Evolutionary conservation across 1,140 invertebrate genomes (phyloP).

Genomic region (Drosophila varians): DNA sequence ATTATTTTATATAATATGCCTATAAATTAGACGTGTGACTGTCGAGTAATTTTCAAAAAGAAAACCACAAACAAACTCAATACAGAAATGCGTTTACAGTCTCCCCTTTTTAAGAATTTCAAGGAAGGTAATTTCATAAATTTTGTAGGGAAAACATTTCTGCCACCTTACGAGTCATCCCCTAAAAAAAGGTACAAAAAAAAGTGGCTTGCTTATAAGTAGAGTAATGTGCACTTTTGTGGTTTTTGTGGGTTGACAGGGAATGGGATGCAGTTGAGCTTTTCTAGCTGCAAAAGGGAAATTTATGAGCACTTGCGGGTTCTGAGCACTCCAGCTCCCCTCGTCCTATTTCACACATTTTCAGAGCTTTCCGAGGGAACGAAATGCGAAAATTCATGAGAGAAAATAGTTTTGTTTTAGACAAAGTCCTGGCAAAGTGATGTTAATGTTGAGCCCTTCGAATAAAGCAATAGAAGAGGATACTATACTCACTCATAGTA

Average conservation of each 20-base stretch:
- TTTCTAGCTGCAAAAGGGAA: constrained; percentile 44
- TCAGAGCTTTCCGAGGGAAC: constrained; percentile 5
- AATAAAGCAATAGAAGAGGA: background rate
- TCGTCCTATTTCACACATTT: constrained; percentile 2
- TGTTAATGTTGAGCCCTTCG: background rate
- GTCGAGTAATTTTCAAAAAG: too few species aligned
- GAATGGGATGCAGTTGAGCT: constrained; percentile 32
- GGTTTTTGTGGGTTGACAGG: constrained; percentile 25
- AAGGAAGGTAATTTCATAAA: background rate
- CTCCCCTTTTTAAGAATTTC: too few species aligned
- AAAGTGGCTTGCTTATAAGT: constrained; percentile 51
- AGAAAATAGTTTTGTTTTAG: constrained; percentile 8
- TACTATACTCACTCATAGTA: constrained; percentile 6
- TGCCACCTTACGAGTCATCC: constrained; percentile 16
- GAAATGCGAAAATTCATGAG: constrained; percentile 32
- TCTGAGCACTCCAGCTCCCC: constrained; percentile 13
- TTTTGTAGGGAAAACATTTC: constrained; percentile 18
- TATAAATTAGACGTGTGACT: too few species aligned
- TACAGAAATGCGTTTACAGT: too few species aligned
- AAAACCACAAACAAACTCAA: too few species aligned
- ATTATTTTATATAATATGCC: background rate
- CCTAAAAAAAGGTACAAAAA: constrained; percentile 4
- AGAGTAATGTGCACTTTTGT: constrained; percentile 45
- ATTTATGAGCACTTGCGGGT: constrained; percentile 62
- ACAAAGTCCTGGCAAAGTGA: background rate